These are phyloP conservation scores for Volucella inanis DNA, from an alignment of 2,888 invertebrate species.

Conservation along the genomic window DNA sequence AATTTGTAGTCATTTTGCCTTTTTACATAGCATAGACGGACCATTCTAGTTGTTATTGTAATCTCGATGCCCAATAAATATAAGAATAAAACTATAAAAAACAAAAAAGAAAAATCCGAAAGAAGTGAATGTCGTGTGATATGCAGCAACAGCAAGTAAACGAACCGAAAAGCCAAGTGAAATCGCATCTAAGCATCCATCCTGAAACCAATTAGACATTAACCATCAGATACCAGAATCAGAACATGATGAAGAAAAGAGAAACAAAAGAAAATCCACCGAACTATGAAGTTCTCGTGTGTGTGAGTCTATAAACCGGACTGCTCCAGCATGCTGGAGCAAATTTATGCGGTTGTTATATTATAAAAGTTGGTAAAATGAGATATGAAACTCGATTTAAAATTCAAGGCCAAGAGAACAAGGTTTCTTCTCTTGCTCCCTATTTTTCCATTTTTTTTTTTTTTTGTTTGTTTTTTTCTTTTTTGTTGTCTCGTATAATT, in stretches of 20 bases:
- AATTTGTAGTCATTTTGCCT: slow-evolving; percentile 28
- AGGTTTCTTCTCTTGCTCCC: slow-evolving; percentile 11
- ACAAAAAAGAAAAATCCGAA: not conserved
- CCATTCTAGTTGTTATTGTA: slow-evolving; percentile 51
- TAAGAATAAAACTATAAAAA: slow-evolving; percentile 1
- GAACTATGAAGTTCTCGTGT: slow-evolving; percentile 35
- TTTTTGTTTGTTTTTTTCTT: not conserved
- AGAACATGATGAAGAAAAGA: slow-evolving; percentile 28
- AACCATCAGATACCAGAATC: slow-evolving; percentile 53
- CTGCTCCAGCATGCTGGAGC: not conserved
- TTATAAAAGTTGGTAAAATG: slow-evolving; percentile 70
- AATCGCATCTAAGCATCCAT: slow-evolving; percentile 61
- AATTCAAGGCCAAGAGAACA: slow-evolving; percentile 70
- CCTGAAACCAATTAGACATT: slow-evolving; percentile 66
- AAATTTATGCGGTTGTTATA: slow-evolving; percentile 41
- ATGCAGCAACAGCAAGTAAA: slow-evolving; percentile 22
- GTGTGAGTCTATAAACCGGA: not conserved
- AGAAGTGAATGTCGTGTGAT: slow-evolving; percentile 46
- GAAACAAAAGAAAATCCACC: slow-evolving; percentile 32
- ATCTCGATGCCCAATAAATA: slow-evolving; percentile 30
- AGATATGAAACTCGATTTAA: slow-evolving; percentile 74
- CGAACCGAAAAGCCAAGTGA: slow-evolving; percentile 19
- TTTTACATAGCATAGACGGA: slow-evolving; percentile 21
- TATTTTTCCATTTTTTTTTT: not conserved
- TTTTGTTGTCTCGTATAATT: not conserved